These are phyloP conservation scores for Druon quercuslanigerum DNA, from an alignment of 1,140 invertebrate genomes.

Conservation along the genomic window DNA sequence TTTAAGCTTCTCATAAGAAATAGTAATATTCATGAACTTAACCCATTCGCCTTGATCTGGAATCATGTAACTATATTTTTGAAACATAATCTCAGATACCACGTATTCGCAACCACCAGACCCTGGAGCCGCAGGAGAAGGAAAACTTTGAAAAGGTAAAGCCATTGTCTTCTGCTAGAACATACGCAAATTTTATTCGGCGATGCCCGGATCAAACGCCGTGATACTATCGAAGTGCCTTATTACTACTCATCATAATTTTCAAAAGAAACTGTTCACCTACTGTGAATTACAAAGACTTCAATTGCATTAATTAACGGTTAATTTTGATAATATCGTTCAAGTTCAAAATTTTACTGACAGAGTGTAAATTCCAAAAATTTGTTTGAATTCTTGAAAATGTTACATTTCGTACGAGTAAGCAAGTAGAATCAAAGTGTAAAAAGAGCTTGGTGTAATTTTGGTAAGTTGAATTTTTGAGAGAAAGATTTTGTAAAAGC, in stretches of 20 bases:
- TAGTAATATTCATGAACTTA: not conserved
- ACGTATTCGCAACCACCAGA: conserved; percentile 74
- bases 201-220: conserved; percentile 25
- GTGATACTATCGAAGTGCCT: not conserved
- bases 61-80: conserved; percentile 69
- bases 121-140: conserved; percentile 80
- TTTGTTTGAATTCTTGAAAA: too few species aligned
- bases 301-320: too few species aligned
- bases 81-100: conserved; percentile 76
- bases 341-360: too few species aligned
- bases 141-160: conserved; percentile 86
- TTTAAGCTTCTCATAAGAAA: too few species aligned
- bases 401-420: not conserved
- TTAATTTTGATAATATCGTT: too few species aligned
- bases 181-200: conserved; percentile 39
- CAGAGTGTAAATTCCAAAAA: too few species aligned
- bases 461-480: not conserved
- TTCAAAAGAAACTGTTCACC: too few species aligned
- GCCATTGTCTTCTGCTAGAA: conserved; percentile 60
- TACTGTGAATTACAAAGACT: too few species aligned
- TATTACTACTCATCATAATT: not conserved
- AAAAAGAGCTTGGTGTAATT: not conserved
- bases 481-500: not conserved
- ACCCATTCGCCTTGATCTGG: conserved; percentile 36
- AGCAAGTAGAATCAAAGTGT: not conserved